A percentile compares a stretch with the other conserved stretches of the same genome.
phyloP scores from a whole-genome alignment of 2,113 vertebrate species.

The Rattus norvegicus region DNA sequence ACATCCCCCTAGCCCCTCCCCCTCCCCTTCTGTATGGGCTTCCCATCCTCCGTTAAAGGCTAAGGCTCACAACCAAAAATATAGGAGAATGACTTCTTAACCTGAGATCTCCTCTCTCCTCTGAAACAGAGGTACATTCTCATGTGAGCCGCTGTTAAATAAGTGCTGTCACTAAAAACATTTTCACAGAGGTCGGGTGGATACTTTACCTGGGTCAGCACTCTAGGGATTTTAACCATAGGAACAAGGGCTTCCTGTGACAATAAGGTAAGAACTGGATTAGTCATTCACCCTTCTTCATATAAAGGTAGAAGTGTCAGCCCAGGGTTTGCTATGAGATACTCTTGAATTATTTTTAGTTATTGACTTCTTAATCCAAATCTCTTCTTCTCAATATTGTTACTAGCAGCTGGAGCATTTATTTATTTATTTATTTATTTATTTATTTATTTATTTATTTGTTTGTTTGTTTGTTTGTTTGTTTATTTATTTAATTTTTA shows the following conservation, averaged over 20 bases:
- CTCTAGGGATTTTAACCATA: background rate
- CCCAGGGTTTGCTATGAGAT: background rate
- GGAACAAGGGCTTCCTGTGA: background rate
- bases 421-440: background rate
- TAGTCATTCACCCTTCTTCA: background rate
- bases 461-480: no score
- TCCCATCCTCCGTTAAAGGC: no score
- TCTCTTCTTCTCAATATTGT: background rate
- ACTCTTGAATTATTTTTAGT: background rate
- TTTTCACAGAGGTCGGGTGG: background rate
- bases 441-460: no score
- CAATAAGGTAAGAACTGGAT: constrained; percentile 18
- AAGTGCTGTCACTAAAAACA: background rate
- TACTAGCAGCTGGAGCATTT: background rate
- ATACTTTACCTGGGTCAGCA: background rate
- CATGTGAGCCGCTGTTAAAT: background rate
- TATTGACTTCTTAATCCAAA: constrained; percentile 11
- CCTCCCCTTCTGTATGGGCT: no score
- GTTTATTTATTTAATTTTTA: background rate
- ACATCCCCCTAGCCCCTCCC: no score
- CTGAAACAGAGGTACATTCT: background rate
- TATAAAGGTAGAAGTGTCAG: background rate
- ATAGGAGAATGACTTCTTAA: background rate
- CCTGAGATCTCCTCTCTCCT: background rate
- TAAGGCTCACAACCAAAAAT: no score